Conservation (phyloP, 1,140 invertebrate genomes). For the Hylyphantes graminicola region DNA sequence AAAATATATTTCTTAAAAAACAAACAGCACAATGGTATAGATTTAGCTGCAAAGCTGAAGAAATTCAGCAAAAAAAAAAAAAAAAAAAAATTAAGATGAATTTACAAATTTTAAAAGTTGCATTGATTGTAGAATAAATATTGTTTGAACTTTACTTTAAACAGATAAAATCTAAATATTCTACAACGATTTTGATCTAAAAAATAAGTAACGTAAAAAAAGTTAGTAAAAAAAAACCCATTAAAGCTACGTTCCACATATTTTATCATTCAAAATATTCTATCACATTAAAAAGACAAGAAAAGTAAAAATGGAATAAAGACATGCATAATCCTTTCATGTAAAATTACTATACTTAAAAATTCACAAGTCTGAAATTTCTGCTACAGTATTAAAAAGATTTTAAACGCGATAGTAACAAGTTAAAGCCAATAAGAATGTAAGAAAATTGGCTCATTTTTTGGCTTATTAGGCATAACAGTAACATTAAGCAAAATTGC, state of each 20-base stretch:
- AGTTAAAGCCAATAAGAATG: conserved; percentile 14
- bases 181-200: background rate
- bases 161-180: background rate
- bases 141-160: background rate
- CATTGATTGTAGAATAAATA: background rate
- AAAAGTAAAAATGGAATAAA: background rate
- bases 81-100: no score
- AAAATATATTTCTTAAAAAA: no score
- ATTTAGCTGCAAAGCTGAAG: no score
- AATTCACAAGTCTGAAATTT: conserved; percentile 20
- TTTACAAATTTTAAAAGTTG: no score
- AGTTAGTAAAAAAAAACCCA: background rate
- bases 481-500: conserved; percentile 47
- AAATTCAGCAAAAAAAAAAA: no score
- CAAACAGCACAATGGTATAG: no score
- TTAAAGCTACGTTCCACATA: no score
- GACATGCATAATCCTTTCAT: conserved; percentile 10
- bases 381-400: conserved; percentile 19
- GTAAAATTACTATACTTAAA: conserved; percentile 25
- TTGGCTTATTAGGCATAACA: conserved; percentile 43
- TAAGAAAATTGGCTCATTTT: conserved; percentile 21
- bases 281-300: background rate
- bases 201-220: background rate
- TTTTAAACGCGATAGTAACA: conserved; percentile 29
- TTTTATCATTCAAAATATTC: no score